Evolutionary conservation across 1,140 invertebrate genomes (phyloP), one percentile per base, ranked within the genome.

Genomic region (Ganaspis sp.): DNA sequence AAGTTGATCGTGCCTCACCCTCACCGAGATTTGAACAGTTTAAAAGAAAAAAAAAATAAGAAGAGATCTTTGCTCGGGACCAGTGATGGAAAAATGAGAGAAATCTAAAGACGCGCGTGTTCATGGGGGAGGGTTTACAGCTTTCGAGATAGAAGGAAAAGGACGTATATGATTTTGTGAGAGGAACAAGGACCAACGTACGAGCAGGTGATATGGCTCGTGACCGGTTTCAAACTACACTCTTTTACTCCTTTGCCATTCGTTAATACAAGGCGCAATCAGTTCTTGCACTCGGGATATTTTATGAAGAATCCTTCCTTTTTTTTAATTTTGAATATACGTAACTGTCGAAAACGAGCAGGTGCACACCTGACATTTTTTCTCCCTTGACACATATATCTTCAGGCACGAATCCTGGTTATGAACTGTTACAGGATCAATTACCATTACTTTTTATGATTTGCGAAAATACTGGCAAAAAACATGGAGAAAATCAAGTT

Each of bases 21-120:
- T 64, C 58, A n/a, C 58, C 23, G 58, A 29, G 58, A 64, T 64
- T 64, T 64, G 58, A 64, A 64, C 58, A 29, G 58, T 26, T 64
- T 26, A n/a, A 26, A n/a, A n/a, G n/a, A n/a, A 26, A 58, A 58
- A 58, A 58, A 26, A 64, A 34, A 64, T 64, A 64, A 64, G 58
- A 29, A 12, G 23, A 64, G 26, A 64, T 64, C 58, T 64, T n/a
- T 64, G 58, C 21, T 26, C 23, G 29, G 12, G 58, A 29, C 23
- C 11, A 8, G 23, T 29, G 23, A 34, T 29, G 26, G 5, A 64
- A 64, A 64, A 64, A 29, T n/a, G 58, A 64, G 58, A 64, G 54
- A 26, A 64, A 29, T 9, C 54, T 64, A 26, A 64, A 26, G 54
- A 29, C 58, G 58, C 58, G 58, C 15, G 58, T 64, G 23, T 64